Percentiles rank a stretch among this genome's conserved stretches.
Evolutionary conservation across 1,140 invertebrate genomes (phyloP).

Genomic region (Drosophila trapezifrons): DNA sequence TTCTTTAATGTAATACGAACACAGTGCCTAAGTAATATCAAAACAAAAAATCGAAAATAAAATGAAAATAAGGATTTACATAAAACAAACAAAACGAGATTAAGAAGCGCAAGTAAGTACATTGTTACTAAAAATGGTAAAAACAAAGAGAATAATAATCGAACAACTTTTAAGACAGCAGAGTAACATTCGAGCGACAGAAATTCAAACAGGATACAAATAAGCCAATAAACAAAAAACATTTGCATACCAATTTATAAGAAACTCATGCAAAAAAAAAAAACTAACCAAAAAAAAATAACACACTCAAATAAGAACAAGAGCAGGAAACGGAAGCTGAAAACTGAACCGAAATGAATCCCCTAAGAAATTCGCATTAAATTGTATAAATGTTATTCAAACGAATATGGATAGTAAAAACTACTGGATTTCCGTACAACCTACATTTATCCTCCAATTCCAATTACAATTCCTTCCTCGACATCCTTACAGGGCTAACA

Average conservation of each 20-base stretch:
- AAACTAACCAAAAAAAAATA: not conserved
- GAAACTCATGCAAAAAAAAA: conserved; percentile 22
- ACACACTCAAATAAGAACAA: conserved; percentile 32
- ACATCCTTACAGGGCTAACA: conserved; percentile 27
- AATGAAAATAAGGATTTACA: conserved; percentile 55
- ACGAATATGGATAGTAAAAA: conserved; percentile 39
- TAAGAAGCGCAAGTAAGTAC: conserved; percentile 75
- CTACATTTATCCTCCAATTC: conserved; percentile 28
- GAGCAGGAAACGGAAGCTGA: conserved; percentile 39
- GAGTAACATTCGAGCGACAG: conserved; percentile 33
- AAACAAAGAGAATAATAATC: conserved; percentile 40
- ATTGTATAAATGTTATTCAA: conserved; percentile 67
- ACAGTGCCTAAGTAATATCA: conserved; percentile 84
- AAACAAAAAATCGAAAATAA: conserved; percentile 66
- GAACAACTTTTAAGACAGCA: conserved; percentile 48
- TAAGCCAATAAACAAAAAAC: conserved; percentile 35
- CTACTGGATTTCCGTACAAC: conserved; percentile 53
- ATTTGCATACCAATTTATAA: conserved; percentile 44
- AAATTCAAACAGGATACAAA: conserved; percentile 54
- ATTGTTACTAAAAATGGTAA: conserved; percentile 76
- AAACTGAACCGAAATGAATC: conserved; percentile 23
- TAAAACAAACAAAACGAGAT: conserved; percentile 64
- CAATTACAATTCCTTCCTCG: conserved; percentile 7
- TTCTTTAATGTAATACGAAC: conserved; percentile 84
- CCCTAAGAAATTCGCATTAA: conserved; percentile 43